Percentiles rank a stretch among this genome's conserved stretches.
Evolutionary conservation across 64 coral and sea anemone genomes (phyloP).

Genomic region (Astreopora myriophthalma): DNA sequence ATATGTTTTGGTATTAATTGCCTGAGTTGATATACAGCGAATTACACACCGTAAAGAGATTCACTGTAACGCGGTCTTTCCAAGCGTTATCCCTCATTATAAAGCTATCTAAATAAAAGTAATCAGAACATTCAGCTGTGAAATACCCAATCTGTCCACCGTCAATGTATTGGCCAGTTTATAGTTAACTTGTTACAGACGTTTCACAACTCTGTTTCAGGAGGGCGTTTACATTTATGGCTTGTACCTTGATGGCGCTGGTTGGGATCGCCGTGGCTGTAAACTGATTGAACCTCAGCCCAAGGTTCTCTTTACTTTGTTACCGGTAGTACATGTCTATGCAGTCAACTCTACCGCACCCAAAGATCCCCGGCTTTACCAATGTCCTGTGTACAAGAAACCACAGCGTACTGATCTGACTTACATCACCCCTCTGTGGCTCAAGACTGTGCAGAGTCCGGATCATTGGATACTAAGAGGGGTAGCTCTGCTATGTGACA

Average conservation of each 20-base stretch:
- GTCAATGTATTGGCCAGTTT: no score
- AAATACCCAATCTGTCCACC: not conserved
- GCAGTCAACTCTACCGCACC: conserved; percentile 85
- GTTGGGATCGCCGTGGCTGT: conserved; percentile 87
- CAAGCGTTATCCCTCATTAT: no score
- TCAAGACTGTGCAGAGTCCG: conserved; percentile 79
- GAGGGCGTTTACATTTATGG: conserved; percentile 88
- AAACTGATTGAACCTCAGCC: conserved; percentile 81
- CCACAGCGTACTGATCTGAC: conserved; percentile 86
- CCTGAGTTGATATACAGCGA: no score
- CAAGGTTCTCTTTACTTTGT: conserved; percentile 74
- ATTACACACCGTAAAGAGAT: no score
- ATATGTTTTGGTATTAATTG: no score
- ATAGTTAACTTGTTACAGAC: not conserved
- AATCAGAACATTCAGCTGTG: no score
- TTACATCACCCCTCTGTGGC: conserved; percentile 87
- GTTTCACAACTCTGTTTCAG: conserved; percentile 7
- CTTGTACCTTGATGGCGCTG: conserved; percentile 78
- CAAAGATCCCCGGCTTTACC: conserved; percentile 80
- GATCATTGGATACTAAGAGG: conserved; percentile 90
- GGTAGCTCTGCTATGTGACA: conserved; percentile 81
- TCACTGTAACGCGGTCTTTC: no score
- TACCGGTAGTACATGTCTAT: conserved; percentile 87
- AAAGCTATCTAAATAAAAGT: no score
- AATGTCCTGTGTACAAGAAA: conserved; percentile 93